Conservation (phyloP, 30 jellyfish, hydroid and myxozoan genomes). For the Aurelia sp. region DNA sequence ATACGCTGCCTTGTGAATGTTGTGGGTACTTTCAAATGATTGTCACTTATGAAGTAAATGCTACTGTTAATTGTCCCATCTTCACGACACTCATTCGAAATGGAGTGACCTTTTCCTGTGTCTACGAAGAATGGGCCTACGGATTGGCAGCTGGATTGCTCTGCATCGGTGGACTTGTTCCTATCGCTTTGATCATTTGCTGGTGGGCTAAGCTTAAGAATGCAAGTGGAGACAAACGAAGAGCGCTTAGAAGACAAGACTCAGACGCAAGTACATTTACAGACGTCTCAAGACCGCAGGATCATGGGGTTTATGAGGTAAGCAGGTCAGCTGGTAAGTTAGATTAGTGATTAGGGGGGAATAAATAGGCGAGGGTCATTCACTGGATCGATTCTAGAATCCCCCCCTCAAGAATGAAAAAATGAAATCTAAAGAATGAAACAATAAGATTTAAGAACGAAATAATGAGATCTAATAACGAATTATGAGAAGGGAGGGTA, state of each 20-base stretch:
- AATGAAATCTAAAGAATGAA: too few relatives aligned
- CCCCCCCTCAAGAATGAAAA: too few relatives aligned
- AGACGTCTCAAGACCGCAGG: conserved; percentile 68
- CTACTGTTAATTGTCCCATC: conserved; percentile 33
- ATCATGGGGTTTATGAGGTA: conserved; percentile 68
- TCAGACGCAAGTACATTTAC: conserved; percentile 71
- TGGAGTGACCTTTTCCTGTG: conserved; percentile 43
- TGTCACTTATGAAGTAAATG: neutral
- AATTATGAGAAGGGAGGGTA: too few relatives aligned
- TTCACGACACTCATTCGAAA: conserved; percentile 36
- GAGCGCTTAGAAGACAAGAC: conserved; percentile 44
- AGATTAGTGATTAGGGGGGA: too few relatives aligned
- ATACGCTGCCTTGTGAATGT: too few relatives aligned
- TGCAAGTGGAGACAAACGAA: neutral
- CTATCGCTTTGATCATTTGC: conserved; percentile 37
- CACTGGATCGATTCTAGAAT: too few relatives aligned
- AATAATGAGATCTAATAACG: too few relatives aligned
- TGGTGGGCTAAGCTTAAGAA: conserved; percentile 62
- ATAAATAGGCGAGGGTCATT: too few relatives aligned
- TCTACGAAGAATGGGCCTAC: conserved; percentile 70
- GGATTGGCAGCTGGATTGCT: conserved; percentile 75
- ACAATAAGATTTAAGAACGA: too few relatives aligned
- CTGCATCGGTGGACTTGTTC: conserved; percentile 65
- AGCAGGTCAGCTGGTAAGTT: too few relatives aligned
- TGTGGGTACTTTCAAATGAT: too few relatives aligned